phyloP scores from a whole-genome alignment of 23 tunicate genomes.

The Styela plicata region DNA sequence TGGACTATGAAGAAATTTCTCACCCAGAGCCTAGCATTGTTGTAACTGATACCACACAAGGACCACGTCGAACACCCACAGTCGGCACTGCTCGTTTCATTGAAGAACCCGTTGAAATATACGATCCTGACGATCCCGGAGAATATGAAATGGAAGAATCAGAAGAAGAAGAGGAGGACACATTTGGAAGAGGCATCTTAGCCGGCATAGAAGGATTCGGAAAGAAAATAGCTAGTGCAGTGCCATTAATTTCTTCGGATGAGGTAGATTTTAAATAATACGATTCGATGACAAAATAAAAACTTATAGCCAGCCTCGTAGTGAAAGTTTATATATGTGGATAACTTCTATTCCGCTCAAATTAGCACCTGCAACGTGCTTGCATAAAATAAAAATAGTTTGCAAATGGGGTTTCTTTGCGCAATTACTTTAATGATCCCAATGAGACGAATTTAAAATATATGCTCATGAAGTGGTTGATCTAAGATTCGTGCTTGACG shows the following conservation, averaged over 20 bases:
- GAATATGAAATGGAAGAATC: conserved; percentile 13
- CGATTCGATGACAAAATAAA: too few species aligned
- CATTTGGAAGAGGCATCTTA: not conserved
- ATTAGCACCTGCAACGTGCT: too few species aligned
- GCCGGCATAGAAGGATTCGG: conserved; percentile 10
- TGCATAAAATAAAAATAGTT: too few species aligned
- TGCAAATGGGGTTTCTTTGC: too few species aligned
- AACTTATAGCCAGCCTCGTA: too few species aligned
- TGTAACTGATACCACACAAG: not conserved
- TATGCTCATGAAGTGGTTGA: too few species aligned
- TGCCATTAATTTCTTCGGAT: not conserved
- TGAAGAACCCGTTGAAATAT: not conserved
- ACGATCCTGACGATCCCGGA: not conserved
- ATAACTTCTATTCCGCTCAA: too few species aligned
- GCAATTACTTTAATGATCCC: too few species aligned
- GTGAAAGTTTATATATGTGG: too few species aligned
- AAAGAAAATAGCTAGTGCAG: conserved; percentile 5
- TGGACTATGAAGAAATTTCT: not conserved
- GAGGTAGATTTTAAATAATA: conserved; percentile 8
- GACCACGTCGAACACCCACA: not conserved
- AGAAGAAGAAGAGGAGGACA: conserved; percentile 19
- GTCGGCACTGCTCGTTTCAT: not conserved
- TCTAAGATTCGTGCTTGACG: too few species aligned
- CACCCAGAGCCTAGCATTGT: not conserved
- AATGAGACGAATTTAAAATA: too few species aligned